Percentiles rank a stretch among this genome's conserved stretches.
These are phyloP conservation scores for Ephestia elutella DNA, from an alignment of 1,140 invertebrate genomes.

Conservation along the genomic window DNA sequence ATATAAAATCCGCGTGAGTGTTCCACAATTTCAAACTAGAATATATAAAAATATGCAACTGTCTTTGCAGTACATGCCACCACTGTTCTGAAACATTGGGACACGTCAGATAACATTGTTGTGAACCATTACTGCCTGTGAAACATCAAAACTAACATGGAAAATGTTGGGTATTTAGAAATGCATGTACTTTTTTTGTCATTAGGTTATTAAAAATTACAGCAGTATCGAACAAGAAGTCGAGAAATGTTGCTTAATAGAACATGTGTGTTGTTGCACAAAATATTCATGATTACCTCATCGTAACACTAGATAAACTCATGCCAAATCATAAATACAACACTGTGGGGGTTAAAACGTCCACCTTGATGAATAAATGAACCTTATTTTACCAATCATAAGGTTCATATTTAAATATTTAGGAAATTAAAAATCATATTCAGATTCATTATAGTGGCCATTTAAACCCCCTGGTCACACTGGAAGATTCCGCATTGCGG, in stretches of 20 bases:
- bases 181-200: background rate
- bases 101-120: background rate
- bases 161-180: background rate
- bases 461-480: no score
- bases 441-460: no score
- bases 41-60: no score
- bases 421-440: no score
- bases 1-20: no score
- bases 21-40: no score
- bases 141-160: background rate
- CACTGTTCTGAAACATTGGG: no score
- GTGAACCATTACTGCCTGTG: no score
- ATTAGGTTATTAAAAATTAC: background rate
- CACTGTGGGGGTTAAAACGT: background rate
- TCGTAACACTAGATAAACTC: background rate
- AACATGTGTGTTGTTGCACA: background rate
- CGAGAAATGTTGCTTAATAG: background rate
- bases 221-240: background rate
- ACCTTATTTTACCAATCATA: no score
- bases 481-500: background rate
- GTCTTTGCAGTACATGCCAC: no score
- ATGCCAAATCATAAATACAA: background rate
- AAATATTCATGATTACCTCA: background rate
- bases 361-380: no score
- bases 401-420: no score